Base-by-base conservation (phyloP, 2,888 invertebrate species). In the Hypomecis punctinalis region DNA sequence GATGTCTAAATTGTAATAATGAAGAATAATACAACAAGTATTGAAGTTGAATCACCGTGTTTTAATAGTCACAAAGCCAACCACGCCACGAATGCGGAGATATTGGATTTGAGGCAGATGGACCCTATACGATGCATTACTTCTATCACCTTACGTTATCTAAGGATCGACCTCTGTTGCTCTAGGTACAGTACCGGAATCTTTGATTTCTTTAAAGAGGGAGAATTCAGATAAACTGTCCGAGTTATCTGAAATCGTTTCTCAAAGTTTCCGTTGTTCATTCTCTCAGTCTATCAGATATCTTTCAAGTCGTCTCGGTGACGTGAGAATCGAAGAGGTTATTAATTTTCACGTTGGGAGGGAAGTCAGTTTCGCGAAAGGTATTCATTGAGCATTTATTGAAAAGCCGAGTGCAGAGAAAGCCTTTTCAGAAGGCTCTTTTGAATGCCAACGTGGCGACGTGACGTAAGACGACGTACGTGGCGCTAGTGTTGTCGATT, bases 301-400 rank as follows among this genome's bases (percentile, higher is more conserved):
- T 61, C 66, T 63, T 40, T 49, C 47, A 35, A 35, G 23, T 47
- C 40, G 33, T 33, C 40, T 23, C 63, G 48, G 53, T 64, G 69
- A 68, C 69, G 68, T 64, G 72, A 64, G 63, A 71, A 70, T 61
- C 59, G 74, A 78, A 80, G 36, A 73, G 76, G 78, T 82, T 86
- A 86, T 86, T 85, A 86, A 85, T 86, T 84, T 81, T 46, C 74
- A 76, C 72, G 74, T 70, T 75, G 79, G 74, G 46, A 36, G 36
- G 55, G 40, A 79, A 75, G 73, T 70, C 78, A 76, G 77, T 81
- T 80, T 75, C 72, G 71, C 60, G 70, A 55, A 33, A 65, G 65
- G 60, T 63, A 87, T 87, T 87, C 85, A 84, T 81, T 76, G 81
- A 79, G 81, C 79, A 79, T 85, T 86, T 88, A 89, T 90, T 88